phyloP scores from a whole-genome alignment of 2,797 vertebrate genomes.

The Etheostoma nigrum region DNA sequence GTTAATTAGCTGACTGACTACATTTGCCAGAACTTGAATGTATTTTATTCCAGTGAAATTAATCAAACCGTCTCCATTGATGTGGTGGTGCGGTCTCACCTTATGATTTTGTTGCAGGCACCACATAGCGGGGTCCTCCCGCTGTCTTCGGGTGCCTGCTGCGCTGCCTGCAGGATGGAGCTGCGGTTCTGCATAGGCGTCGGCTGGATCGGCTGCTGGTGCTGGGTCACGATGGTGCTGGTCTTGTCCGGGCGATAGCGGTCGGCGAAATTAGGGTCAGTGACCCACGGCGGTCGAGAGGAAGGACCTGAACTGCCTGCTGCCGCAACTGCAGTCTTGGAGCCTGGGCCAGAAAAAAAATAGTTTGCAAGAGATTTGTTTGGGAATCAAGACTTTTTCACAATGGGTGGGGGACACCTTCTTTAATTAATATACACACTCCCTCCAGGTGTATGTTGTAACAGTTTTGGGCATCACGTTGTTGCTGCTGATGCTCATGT shows the following conservation, averaged over 20 bases:
- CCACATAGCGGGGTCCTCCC: conserved; percentile 93
- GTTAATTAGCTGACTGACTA: conserved; percentile 57
- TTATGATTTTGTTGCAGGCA: conserved; percentile 97
- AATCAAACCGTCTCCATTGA: background rate
- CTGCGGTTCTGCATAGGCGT: conserved; percentile 96
- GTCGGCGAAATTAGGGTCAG: conserved; percentile 92
- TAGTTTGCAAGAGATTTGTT: background rate
- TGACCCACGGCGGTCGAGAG: conserved; percentile 94
- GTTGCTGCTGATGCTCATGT: conserved; percentile 38
- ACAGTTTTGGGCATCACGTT: conserved; percentile 21
- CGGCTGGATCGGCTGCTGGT: conserved; percentile 91
- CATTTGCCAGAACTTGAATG: conserved; percentile 26
- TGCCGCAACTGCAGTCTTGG: conserved; percentile 61
- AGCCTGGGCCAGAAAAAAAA: conserved; percentile 50
- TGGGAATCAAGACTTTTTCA: background rate
- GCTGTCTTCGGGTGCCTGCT: conserved; percentile 84
- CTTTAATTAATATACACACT: conserved; percentile 18
- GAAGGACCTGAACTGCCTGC: conserved; percentile 76
- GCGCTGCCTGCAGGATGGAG: conserved; percentile 96
- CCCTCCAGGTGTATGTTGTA: conserved; percentile 39
- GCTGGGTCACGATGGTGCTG: conserved; percentile 94
- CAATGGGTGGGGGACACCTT: conserved; percentile 1
- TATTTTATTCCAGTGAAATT: background rate
- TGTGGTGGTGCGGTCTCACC: conserved; percentile 79
- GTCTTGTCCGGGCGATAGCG: conserved; percentile 96